These are phyloP conservation scores for Centropristis striata DNA, from an alignment of 2,113 vertebrate species.

Conservation along the genomic window DNA sequence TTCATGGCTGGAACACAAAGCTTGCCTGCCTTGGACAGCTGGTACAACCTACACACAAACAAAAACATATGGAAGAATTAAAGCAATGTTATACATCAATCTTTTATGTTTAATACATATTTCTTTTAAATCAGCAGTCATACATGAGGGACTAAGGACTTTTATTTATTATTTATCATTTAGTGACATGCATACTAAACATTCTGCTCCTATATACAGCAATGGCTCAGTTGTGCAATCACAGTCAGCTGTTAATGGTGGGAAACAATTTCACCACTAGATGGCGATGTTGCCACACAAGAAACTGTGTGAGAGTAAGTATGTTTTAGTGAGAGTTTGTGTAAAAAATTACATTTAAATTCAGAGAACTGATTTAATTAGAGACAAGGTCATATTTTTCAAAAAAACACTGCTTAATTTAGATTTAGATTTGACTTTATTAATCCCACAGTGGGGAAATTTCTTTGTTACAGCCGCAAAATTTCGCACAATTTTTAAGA, in stretches of 20 bases:
- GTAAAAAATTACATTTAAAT: not conserved
- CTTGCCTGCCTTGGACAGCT: slow-evolving; percentile 96
- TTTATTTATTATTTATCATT: not conserved
- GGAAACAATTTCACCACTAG: slow-evolving; percentile 71
- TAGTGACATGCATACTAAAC: not conserved
- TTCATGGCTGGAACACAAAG: slow-evolving; percentile 98
- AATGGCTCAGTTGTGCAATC: not conserved
- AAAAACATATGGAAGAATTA: not conserved
- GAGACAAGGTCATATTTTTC: not conserved
- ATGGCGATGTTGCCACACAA: slow-evolving; percentile 59
- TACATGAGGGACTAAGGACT: not conserved
- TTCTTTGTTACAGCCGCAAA: too few species aligned
- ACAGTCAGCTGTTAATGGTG: not conserved
- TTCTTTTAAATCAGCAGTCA: not conserved
- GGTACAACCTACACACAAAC: slow-evolving; percentile 89
- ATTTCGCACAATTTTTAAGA: too few species aligned
- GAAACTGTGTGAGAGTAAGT: not conserved
- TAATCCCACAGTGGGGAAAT: too few species aligned
- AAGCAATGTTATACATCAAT: not conserved
- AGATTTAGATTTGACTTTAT: too few species aligned
- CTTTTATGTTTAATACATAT: not conserved
- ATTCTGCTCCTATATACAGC: not conserved
- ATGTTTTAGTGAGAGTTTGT: not conserved
- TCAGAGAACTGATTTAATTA: not conserved
- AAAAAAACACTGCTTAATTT: too few species aligned